Evolutionary conservation across 2,888 invertebrate species (phyloP).

Genomic region (Norana najaformis): DNA sequence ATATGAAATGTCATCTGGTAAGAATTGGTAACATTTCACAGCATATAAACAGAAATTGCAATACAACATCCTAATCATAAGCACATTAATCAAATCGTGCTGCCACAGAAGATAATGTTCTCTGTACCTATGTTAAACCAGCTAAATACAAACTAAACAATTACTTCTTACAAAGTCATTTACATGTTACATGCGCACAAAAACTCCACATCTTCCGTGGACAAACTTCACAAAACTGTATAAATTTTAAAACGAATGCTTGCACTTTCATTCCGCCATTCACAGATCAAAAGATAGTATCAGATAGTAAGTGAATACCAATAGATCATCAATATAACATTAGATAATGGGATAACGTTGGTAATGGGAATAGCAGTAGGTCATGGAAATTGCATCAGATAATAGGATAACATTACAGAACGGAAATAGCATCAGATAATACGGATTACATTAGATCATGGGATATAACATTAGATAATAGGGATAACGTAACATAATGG

Average conservation of each 20-base stretch:
- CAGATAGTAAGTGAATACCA: too few species aligned
- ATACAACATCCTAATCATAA: neutral
- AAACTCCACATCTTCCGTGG: neutral
- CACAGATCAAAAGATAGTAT: too few species aligned
- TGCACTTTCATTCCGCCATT: neutral
- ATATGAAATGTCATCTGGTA: neutral
- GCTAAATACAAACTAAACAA: too few species aligned
- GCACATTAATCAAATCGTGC: neutral
- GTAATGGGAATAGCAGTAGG: neutral
- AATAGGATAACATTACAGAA: neutral
- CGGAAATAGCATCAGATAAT: too few species aligned
- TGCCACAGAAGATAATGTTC: too few species aligned
- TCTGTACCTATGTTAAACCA: too few species aligned
- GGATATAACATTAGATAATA: neutral
- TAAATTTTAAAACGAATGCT: neutral
- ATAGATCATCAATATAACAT: too few species aligned
- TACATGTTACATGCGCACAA: too few species aligned
- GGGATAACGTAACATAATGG: neutral
- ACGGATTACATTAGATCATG: neutral
- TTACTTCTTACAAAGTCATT: too few species aligned
- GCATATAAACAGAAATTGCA: neutral
- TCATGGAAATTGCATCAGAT: neutral
- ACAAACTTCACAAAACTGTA: neutral
- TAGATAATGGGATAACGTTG: too few species aligned
- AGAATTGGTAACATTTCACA: neutral